phyloP scores from a whole-genome alignment of 2,888 invertebrate species.

The Acrobasis consociella region DNA sequence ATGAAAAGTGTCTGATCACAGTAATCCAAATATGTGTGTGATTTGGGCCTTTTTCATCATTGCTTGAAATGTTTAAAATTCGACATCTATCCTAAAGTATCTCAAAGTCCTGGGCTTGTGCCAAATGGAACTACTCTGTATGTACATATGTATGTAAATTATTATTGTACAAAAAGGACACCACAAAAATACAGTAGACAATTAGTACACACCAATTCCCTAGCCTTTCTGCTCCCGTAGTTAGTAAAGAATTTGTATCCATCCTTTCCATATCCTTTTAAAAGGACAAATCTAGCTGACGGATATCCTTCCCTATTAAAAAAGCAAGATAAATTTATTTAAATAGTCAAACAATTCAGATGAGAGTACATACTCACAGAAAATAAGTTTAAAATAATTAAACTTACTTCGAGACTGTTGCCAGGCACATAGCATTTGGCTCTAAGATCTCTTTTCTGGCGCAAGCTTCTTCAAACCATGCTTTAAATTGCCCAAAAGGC shows the following conservation, averaged over 20 bases:
- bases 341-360: neutral
- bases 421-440: constrained; percentile 95
- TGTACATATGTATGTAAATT: too few species aligned
- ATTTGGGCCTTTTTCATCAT: too few species aligned
- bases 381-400: neutral
- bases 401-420: constrained; percentile 91
- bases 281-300: constrained; percentile 94
- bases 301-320: constrained; percentile 88
- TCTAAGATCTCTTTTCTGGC: constrained; percentile 88
- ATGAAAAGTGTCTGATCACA: too few species aligned
- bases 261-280: constrained; percentile 92
- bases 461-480: constrained; percentile 93
- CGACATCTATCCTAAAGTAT: neutral
- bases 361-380: too few species aligned
- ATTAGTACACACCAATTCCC: constrained; percentile 87
- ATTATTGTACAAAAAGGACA: too few species aligned
- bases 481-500: constrained; percentile 91
- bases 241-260: constrained; percentile 98
- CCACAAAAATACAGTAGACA: too few species aligned
- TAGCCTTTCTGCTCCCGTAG: constrained; percentile 95
- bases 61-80: too few species aligned
- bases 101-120: neutral
- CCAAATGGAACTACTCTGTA: constrained; percentile 10
- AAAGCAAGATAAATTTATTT: constrained; percentile 24
- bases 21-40: too few species aligned